Percentiles rank a stretch among this genome's conserved stretches.
phyloP scores from a whole-genome alignment of 2,113 vertebrate species.

The Felis chaus region DNA sequence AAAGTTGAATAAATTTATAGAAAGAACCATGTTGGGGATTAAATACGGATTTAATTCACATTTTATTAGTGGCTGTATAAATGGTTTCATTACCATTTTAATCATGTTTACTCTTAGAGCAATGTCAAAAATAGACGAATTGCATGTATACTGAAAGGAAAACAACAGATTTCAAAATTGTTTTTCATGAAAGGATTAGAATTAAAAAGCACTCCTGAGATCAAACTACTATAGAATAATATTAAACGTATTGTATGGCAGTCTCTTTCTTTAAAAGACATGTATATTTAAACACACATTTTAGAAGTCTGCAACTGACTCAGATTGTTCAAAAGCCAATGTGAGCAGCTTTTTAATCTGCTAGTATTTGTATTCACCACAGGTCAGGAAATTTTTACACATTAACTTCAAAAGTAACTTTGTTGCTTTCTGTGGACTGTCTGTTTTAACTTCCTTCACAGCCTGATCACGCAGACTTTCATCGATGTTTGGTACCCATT shows the following conservation, averaged over 20 bases:
- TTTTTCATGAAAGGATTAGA: not conserved
- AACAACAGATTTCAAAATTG: conserved; percentile 27
- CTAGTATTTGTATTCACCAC: not conserved
- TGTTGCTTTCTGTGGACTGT: not conserved
- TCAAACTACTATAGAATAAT: not conserved
- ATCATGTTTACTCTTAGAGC: conserved; percentile 24
- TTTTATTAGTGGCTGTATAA: not conserved
- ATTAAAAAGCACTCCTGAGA: conserved; percentile 6
- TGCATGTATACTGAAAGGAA: conserved; percentile 7
- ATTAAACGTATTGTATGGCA: not conserved
- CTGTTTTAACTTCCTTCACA: not conserved
- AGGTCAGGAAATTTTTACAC: not conserved
- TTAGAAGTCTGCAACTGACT: not conserved
- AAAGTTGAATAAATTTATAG: not conserved
- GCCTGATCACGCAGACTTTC: not conserved
- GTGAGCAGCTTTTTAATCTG: not conserved
- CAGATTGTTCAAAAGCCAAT: not conserved
- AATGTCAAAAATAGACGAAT: conserved; percentile 25
- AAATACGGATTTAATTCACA: not conserved
- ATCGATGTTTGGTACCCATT: not conserved
- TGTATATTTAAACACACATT: not conserved
- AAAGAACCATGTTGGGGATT: not conserved
- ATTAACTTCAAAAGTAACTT: not conserved
- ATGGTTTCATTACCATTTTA: conserved; percentile 33
- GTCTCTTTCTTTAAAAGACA: not conserved